Percentiles rank a stretch among this genome's conserved stretches.
Evolutionary conservation across 2,113 vertebrate genomes (phyloP).

Genomic region (Sturnira hondurensis): DNA sequence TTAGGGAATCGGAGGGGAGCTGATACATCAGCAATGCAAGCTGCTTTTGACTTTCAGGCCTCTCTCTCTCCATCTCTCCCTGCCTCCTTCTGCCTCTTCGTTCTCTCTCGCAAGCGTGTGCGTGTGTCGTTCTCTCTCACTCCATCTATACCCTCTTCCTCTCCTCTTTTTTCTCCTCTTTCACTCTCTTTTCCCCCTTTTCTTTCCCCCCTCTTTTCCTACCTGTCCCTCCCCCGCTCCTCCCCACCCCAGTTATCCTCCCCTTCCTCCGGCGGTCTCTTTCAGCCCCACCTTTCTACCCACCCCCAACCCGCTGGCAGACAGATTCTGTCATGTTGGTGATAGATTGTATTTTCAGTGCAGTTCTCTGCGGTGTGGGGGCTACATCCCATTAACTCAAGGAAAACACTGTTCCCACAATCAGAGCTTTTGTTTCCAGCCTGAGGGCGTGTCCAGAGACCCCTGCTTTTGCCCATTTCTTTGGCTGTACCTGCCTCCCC

Average conservation of each 20-base stretch:
- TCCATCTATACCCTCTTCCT: background rate
- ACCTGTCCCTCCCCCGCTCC: background rate
- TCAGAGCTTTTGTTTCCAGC: background rate
- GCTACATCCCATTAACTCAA: background rate
- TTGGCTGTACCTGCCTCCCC: background rate
- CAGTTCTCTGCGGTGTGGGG: rapidly evolving
- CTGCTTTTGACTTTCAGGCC: background rate
- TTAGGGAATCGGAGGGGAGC: background rate
- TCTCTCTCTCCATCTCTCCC: too few species aligned
- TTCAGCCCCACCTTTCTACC: rapidly evolving
- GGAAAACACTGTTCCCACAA: background rate
- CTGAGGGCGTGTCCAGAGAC: background rate
- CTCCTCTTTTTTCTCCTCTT: background rate
- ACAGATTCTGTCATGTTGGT: background rate
- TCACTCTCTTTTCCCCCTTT: background rate
- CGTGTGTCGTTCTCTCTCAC: background rate
- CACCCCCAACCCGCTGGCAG: background rate
- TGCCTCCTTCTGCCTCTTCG: too few species aligned
- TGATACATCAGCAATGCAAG: background rate
- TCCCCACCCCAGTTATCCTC: background rate
- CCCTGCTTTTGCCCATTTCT: background rate
- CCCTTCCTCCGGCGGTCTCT: background rate
- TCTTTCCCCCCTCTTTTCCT: background rate
- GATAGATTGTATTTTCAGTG: background rate
- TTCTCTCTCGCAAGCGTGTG: background rate